Percentiles rank a stretch among this genome's conserved stretches.
Conservation (phyloP, 2,888 invertebrate species). For the Leptinotarsa peninsularis region DNA sequence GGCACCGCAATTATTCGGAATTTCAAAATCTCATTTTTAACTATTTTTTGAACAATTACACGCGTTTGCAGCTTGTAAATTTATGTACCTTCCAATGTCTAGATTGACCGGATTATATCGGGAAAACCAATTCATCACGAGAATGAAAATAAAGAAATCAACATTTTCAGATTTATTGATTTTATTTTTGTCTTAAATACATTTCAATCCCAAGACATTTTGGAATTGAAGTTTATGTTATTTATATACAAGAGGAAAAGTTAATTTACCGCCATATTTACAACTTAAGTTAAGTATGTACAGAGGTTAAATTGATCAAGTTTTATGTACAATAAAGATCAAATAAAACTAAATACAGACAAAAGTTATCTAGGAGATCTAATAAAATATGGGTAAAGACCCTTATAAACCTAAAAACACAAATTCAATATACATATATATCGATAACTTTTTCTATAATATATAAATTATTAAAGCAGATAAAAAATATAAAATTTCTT, state of each 20-base stretch:
- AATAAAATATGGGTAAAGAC: constrained; percentile 32
- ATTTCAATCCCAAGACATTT: constrained; percentile 31
- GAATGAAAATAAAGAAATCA: not conserved
- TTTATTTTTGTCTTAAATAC: constrained; percentile 12
- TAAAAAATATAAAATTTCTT: constrained; percentile 21
- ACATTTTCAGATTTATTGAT: not conserved
- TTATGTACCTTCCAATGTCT: too few relatives aligned
- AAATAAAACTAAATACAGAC: constrained; percentile 39
- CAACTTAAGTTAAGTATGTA: constrained; percentile 42
- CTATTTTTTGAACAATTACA: too few relatives aligned
- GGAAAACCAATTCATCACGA: not conserved
- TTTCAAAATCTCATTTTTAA: too few relatives aligned
- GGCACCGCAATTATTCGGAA: too few relatives aligned
- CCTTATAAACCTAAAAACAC: constrained; percentile 18
- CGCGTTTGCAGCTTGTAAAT: too few relatives aligned
- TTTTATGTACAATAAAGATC: constrained; percentile 45
- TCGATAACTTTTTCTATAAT: constrained; percentile 15
- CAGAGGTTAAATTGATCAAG: constrained; percentile 36
- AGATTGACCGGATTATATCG: not conserved
- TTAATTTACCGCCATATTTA: constrained; percentile 40
- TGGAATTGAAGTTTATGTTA: constrained; percentile 38
- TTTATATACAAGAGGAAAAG: constrained; percentile 43
- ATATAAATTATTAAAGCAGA: constrained; percentile 23
- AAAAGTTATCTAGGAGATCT: constrained; percentile 47
- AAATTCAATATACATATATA: constrained; percentile 5